A percentile compares a stretch with the other conserved stretches of the same genome.
Conservation (phyloP, 1,140 invertebrate genomes). For the Aricia agestis region DNA sequence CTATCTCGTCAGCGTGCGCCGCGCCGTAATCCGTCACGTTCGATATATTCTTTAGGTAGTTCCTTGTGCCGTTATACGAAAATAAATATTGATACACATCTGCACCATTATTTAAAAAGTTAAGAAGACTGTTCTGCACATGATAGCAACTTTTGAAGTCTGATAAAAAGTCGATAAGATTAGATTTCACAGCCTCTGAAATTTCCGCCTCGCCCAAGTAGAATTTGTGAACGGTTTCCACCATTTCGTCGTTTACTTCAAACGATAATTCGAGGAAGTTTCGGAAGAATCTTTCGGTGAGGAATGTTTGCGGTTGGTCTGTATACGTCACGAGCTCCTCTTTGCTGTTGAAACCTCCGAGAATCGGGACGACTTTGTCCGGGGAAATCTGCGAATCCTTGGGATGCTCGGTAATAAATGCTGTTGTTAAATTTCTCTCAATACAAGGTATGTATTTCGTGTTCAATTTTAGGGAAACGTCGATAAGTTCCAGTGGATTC, state of each 20-base stretch:
- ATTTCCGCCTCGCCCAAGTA: constrained; percentile 17
- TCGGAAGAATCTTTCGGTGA: constrained; percentile 7
- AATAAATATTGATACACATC: constrained; percentile 15
- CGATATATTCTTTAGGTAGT: neutral
- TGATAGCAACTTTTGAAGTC: constrained; percentile 15
- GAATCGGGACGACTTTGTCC: constrained; percentile 7
- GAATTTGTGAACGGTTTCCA: constrained; percentile 1
- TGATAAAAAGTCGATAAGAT: constrained; percentile 9
- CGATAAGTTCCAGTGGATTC: neutral
- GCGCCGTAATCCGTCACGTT: neutral
- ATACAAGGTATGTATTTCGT: constrained; percentile 9
- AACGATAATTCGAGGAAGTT: neutral
- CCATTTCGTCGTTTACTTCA: neutral
- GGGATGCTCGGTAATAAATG: constrained; percentile 11
- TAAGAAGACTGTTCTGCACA: neutral
- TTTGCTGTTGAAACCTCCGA: constrained; percentile 13
- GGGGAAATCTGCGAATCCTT: neutral
- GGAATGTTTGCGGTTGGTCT: neutral
- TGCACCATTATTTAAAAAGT: neutral
- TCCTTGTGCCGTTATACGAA: constrained; percentile 6
- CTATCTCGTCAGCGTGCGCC: constrained; percentile 11
- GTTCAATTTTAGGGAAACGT: neutral
- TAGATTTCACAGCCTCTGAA: neutral
- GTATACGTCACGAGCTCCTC: neutral
- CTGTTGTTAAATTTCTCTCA: constrained; percentile 2